Base-by-base conservation (phyloP, 2,888 invertebrate genomes). In the Palloptera scutellata region DNA sequence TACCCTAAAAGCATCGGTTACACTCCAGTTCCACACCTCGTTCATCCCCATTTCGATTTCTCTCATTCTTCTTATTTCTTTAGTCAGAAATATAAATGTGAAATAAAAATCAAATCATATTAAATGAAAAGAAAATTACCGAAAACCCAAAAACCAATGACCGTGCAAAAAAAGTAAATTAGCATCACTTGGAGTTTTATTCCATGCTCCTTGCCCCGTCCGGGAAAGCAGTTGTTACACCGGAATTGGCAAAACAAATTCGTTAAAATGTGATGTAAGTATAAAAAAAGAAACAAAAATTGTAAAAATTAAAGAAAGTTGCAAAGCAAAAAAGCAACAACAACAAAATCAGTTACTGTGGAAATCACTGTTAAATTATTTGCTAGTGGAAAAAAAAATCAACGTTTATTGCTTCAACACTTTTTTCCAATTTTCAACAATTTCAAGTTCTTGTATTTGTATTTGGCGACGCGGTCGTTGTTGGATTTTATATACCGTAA, bases 81-180 rank as follows among this genome's bases (percentile, higher is more conserved):
- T 30, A 30, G 30, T 30, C 6, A 30, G 30, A 30, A 30, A 30
- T 30, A 2, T 30, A 30, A 48, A 53, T 17, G 11, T 19, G 53
- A n/a, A 59, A 51, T 62, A 58, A 61, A 69, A 66, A 64, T 66
- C 57, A 66, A 70, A 70, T 67, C 64, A 67, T 61, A 67, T 45
- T 57, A 61, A 64, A 66, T 62, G 52, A 59, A 63, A 61, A 42
- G 52, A 65, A 68, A 64, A 57, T 69, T 52, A 42, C 48, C 40
- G 59, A 64, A 59, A 59, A 64, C 52, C 59, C 41, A n/a, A 61
- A 64, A 69, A 64, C 67, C 69, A 71, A 71, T 68, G 68, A 67
- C 67, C 70, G 69, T 68, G 55, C 52, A 53, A 67, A 30, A 30
- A 69, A 71, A 70, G 58, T 64, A 67, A 69, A 71, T 69, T 69